Percentiles rank a stretch among this genome's conserved stretches.
Evolutionary conservation across 2,797 vertebrate genomes (phyloP).

Genomic region (Labroides dimidiatus): DNA sequence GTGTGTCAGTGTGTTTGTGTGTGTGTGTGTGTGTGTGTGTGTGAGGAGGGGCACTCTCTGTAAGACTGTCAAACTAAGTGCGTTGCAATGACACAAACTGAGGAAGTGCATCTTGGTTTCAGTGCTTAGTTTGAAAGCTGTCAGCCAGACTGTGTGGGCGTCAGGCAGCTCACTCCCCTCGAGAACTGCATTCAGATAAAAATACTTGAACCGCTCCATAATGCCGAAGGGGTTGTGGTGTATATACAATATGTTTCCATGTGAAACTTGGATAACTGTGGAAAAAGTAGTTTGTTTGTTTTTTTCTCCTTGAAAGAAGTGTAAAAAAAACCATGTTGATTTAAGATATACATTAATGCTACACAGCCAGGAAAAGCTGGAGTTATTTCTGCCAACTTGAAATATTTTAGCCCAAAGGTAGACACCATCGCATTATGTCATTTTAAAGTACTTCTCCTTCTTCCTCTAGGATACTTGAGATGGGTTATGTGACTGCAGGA

Average conservation of each 20-base stretch:
- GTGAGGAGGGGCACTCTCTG: slow-evolving; percentile 33
- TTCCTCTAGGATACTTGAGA: slow-evolving; percentile 26
- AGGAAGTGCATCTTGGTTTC: slow-evolving; percentile 54
- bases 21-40: neutral
- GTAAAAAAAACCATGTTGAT: slow-evolving; percentile 29
- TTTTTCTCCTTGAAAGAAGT: slow-evolving; percentile 24
- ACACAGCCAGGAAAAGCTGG: slow-evolving; percentile 8
- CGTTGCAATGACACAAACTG: slow-evolving; percentile 56
- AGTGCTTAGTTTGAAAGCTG: slow-evolving; percentile 67
- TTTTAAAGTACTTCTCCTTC: slow-evolving; percentile 14
- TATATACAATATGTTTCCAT: slow-evolving; percentile 31
- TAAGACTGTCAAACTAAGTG: slow-evolving; percentile 40
- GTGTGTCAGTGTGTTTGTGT: neutral
- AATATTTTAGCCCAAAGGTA: slow-evolving; percentile 40
- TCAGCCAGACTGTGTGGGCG: slow-evolving; percentile 68
- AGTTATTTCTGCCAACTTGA: slow-evolving; percentile 51
- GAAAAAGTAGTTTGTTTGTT: slow-evolving; percentile 21
- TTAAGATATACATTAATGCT: slow-evolving; percentile 37
- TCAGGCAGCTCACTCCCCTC: slow-evolving; percentile 54
- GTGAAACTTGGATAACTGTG: slow-evolving; percentile 45
- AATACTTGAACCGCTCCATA: slow-evolving; percentile 58
- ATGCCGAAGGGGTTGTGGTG: slow-evolving; percentile 34
- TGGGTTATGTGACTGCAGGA: slow-evolving; percentile 15
- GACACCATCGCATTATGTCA: slow-evolving; percentile 31
- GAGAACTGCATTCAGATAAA: slow-evolving; percentile 71